phyloP scores from a whole-genome alignment of 2,888 invertebrate genomes.

The Scaptomyza caliginosa region DNA sequence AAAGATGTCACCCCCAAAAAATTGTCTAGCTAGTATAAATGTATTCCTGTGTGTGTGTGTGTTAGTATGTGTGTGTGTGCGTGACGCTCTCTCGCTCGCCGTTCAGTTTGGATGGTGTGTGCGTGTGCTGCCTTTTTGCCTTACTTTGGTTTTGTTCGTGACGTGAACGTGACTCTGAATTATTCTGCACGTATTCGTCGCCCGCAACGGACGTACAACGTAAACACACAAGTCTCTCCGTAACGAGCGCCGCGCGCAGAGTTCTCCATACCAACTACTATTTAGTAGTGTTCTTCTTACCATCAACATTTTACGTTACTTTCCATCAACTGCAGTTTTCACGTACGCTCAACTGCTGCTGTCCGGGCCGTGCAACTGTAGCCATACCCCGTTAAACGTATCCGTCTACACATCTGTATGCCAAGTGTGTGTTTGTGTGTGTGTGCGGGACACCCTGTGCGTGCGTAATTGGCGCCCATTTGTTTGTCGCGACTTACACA shows the following conservation, averaged over 20 bases:
- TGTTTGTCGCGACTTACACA: slow-evolving; percentile 45
- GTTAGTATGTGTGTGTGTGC: slow-evolving; percentile 29
- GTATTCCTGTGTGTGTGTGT: slow-evolving; percentile 5
- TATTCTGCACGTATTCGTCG: slow-evolving; percentile 84
- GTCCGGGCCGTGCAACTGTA: slow-evolving; percentile 58
- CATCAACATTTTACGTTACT: slow-evolving; percentile 44
- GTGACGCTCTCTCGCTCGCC: slow-evolving; percentile 13
- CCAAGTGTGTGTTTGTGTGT: slow-evolving; percentile 20
- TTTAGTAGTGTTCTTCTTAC: not conserved
- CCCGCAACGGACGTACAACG: slow-evolving; percentile 79
- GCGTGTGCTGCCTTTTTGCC: slow-evolving; percentile 71
- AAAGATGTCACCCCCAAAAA: slow-evolving; percentile 79
- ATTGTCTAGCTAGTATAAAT: slow-evolving; percentile 57
- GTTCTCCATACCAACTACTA: slow-evolving; percentile 9
- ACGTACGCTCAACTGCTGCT: slow-evolving; percentile 54
- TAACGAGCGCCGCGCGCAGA: slow-evolving; percentile 32
- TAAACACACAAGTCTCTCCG: slow-evolving; percentile 47
- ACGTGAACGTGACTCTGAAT: slow-evolving; percentile 84
- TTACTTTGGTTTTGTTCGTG: slow-evolving; percentile 84
- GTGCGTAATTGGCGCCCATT: slow-evolving; percentile 77
- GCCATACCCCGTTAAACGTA: slow-evolving; percentile 45
- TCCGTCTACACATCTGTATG: slow-evolving; percentile 35
- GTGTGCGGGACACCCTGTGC: slow-evolving; percentile 46
- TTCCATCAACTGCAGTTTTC: slow-evolving; percentile 68
- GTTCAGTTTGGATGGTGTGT: slow-evolving; percentile 20